Base-by-base conservation (phyloP, 2,888 invertebrate genomes). In the Drosophila incognita region DNA sequence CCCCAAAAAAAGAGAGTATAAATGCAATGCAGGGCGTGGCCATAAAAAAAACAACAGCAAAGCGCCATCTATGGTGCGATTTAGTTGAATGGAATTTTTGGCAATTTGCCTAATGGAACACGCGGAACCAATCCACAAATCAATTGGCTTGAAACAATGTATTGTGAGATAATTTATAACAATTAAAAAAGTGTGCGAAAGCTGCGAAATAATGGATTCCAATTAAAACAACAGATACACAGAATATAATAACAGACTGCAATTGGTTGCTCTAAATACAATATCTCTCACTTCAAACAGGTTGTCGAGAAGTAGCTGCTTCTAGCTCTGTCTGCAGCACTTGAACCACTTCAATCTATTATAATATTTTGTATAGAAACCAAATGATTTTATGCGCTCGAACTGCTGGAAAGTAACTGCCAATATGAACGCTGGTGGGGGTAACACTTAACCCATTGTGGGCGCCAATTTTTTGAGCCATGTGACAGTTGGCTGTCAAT, bases 371-470 rank as follows among this genome's bases (percentile, higher is more conserved):
- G 48, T 49, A 31, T 31, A 6, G 24, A 59, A 75, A 65, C 35
- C 49, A 29, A 57, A 52, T 60, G 69, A 74, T 74, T 80, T 63
- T 51, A 11, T 59, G 57, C 66, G 67, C 73, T 73, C 60, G 54
- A 76, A 38, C 51, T 58, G 61, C 56, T 67, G 66, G 63, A 76
- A 77, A 77, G 74, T 60, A 61, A 77, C 62, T 57, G 62, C 40
- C 61, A 76, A 79, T 66, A 35, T 38, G 4, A 13, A 4, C 21
- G 10, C 54, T 58, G 51, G 48, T 29, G 29, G 51, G 15, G 24
- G 67, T 33, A 40, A 48, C 67, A 77, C 81, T 80, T 73, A 74
- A 69, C 69, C 75, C 78, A 81, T 82, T 82, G 83, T 81, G 63
- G 57, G 61, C 70, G 13, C 8, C 67, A 59, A 64, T 67, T 65